Evolutionary conservation across 2,797 vertebrate species (phyloP).

Genomic region (Sebastes steindachneri): DNA sequence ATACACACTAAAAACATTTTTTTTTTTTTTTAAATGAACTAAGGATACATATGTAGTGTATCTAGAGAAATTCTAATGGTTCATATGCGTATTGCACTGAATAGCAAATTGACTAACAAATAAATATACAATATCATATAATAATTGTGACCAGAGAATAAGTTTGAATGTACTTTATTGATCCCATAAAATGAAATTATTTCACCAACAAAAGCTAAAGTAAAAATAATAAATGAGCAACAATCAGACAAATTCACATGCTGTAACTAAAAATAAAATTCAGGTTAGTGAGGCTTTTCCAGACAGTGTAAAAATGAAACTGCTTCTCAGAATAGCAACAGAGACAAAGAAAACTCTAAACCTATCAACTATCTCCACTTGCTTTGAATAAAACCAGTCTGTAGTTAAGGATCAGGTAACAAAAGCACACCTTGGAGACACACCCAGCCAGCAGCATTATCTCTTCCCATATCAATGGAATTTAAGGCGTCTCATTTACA

Average conservation of each 20-base stretch:
- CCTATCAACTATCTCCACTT: not conserved
- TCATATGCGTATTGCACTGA: too few species aligned
- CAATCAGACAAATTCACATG: not conserved
- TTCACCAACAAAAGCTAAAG: not conserved
- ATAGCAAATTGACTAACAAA: too few species aligned
- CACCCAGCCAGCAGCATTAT: conserved; percentile 13
- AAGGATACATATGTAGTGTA: not conserved
- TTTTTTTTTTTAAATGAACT: too few species aligned
- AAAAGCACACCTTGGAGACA: conserved; percentile 34
- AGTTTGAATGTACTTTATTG: not conserved
- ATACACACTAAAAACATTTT: too few species aligned
- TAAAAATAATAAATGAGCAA: not conserved
- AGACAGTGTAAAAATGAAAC: not conserved
- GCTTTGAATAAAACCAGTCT: conserved; percentile 6
- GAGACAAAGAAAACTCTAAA: not conserved
- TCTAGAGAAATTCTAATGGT: not conserved
- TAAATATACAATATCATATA: not conserved
- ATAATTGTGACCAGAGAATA: not conserved
- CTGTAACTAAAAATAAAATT: not conserved
- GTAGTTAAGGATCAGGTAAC: not conserved
- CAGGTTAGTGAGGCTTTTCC: not conserved
- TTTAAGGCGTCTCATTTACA: conserved; percentile 5
- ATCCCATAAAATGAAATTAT: not conserved
- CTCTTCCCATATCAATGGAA: not conserved
- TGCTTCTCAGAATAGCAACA: not conserved